Conservation (phyloP, 2,797 vertebrate species). For the Pangasius mekongensis region DNA sequence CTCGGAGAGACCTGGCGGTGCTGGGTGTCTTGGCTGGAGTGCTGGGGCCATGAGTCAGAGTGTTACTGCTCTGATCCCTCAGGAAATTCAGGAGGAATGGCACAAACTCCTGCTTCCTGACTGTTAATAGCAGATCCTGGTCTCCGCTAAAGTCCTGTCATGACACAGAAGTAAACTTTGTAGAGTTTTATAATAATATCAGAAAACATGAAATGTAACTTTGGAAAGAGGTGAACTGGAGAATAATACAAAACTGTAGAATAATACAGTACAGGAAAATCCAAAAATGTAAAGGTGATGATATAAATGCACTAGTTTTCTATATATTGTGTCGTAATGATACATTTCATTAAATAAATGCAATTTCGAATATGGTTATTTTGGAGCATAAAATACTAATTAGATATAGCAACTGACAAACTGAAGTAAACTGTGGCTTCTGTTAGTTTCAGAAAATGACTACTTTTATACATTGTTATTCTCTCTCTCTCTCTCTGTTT, state of each 20-base stretch:
- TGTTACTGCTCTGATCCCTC: constrained; percentile 90
- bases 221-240: not conserved
- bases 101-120: constrained; percentile 90
- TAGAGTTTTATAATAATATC: not conserved
- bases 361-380: not conserved
- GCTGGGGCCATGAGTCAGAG: constrained; percentile 89
- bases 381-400: not conserved
- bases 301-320: too few relatives aligned
- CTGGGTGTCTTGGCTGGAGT: constrained; percentile 93
- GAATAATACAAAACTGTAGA: not conserved
- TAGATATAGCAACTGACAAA: not conserved
- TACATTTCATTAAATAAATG: not conserved
- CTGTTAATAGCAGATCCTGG: constrained; percentile 60
- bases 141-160: constrained; percentile 72
- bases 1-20: constrained; percentile 70
- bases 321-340: not conserved
- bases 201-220: not conserved
- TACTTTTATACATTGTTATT: not conserved
- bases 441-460: not conserved
- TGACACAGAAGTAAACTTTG: constrained; percentile 36
- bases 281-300: not conserved
- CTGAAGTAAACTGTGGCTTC: not conserved
- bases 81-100: constrained; percentile 94
- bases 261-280: too few relatives aligned
- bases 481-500: not conserved